Evolutionary conservation across 2,888 invertebrate species (phyloP).

Genomic region (Lottia gigantea): DNA sequence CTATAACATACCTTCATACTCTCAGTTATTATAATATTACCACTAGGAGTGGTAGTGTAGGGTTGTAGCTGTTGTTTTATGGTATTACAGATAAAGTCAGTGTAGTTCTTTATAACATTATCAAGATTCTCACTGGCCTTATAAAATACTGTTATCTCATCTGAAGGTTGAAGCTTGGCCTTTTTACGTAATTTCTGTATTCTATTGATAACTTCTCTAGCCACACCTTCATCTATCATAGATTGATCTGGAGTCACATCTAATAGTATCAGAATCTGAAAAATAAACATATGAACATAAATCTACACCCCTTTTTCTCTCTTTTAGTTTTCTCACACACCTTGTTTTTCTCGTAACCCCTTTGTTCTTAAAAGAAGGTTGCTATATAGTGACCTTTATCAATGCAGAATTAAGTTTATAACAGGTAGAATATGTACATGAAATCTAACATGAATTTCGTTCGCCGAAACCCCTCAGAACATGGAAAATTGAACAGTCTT

Average conservation of each 20-base stretch:
- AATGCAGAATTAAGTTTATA: too few relatives aligned
- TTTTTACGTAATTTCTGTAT: conserved; percentile 96
- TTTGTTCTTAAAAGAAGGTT: too few relatives aligned
- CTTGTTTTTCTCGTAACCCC: too few relatives aligned
- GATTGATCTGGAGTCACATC: conserved; percentile 89
- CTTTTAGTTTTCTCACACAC: too few relatives aligned
- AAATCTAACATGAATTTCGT: too few relatives aligned
- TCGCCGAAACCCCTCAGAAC: too few relatives aligned
- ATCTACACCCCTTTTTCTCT: neutral
- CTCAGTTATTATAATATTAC: conserved; percentile 77
- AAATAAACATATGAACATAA: neutral
- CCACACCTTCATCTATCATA: conserved; percentile 93
- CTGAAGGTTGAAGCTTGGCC: conserved; percentile 89
- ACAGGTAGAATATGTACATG: too few relatives aligned
- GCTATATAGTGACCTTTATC: too few relatives aligned
- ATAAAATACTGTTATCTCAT: conserved; percentile 87
- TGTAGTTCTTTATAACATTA: conserved; percentile 78
- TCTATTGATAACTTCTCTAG: conserved; percentile 94
- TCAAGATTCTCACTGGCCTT: conserved; percentile 64
- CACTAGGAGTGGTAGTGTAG: conserved; percentile 71
- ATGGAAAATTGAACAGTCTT: neutral
- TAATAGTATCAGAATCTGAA: conserved; percentile 81
- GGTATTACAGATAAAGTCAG: conserved; percentile 82
- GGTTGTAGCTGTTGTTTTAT: conserved; percentile 82
- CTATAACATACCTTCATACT: conserved; percentile 59